Percentiles rank a stretch among this genome's conserved stretches.
These are phyloP conservation scores for Chymomyza costata DNA, from an alignment of 1,140 invertebrate genomes.

Conservation along the genomic window DNA sequence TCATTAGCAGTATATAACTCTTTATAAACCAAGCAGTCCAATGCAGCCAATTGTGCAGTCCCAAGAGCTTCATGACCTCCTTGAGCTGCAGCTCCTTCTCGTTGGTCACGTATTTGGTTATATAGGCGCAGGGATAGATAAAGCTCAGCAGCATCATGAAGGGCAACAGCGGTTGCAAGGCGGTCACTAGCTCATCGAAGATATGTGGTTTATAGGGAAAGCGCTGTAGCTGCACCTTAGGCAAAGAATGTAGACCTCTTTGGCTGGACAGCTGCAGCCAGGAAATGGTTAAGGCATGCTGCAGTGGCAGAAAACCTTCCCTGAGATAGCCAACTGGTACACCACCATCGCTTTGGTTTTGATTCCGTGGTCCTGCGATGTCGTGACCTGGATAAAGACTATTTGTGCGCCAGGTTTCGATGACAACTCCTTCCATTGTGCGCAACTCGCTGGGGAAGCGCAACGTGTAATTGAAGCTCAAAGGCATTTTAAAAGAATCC, in stretches of 20 bases:
- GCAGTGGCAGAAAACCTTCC: slow-evolving; percentile 79
- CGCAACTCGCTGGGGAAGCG: slow-evolving; percentile 44
- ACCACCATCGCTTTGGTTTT: slow-evolving; percentile 5
- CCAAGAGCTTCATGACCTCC: slow-evolving; percentile 91
- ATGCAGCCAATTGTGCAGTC: slow-evolving; percentile 85
- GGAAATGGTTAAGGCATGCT: slow-evolving; percentile 76
- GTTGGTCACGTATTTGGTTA: slow-evolving; percentile 79
- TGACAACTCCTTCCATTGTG: slow-evolving; percentile 7
- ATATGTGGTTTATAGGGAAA: slow-evolving; percentile 85
- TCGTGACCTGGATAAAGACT: background rate
- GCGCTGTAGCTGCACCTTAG: slow-evolving; percentile 54
- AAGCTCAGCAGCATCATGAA: slow-evolving; percentile 86
- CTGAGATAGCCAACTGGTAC: slow-evolving; percentile 75
- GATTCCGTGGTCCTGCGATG: slow-evolving; percentile 11
- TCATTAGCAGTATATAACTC: slow-evolving; percentile 81
- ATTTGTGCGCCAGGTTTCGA: slow-evolving; percentile 8
- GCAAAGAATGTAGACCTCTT: background rate
- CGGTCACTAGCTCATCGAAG: slow-evolving; percentile 81
- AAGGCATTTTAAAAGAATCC: background rate
- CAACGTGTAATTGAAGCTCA: slow-evolving; percentile 14
- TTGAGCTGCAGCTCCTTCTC: slow-evolving; percentile 80
- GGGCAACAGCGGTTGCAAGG: slow-evolving; percentile 82
- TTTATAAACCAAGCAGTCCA: slow-evolving; percentile 88
- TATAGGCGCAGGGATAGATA: slow-evolving; percentile 84
- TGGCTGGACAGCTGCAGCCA: slow-evolving; percentile 1